Evolutionary conservation across 1,140 invertebrate species (phyloP), one percentile per base, ranked within the genome.

Genomic region (Zaprionus ghesquierei): DNA sequence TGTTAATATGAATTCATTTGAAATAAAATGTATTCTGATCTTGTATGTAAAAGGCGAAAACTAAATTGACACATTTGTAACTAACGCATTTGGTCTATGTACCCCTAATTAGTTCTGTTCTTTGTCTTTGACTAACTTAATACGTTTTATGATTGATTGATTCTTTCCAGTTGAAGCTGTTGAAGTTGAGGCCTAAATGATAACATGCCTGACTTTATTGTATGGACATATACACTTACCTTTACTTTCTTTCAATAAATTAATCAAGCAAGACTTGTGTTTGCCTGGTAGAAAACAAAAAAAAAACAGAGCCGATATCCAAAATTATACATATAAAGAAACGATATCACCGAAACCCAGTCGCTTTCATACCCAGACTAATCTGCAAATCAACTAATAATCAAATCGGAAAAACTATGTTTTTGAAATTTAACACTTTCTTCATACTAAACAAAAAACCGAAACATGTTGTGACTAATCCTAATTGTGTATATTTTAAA

Each of bases 101-200:
- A 89, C 79, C 70, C 74, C 70, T 69, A 60, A 89, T 68, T 61
- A 78, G 85, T 80, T 89, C 51, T 53, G 84, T 87, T 82, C 72
- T 58, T 77, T 89, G 84, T 89, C 79, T 72, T 89, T 89, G 66
- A 87, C 85, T 91, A 91, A 91, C 89, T 62, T 75, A 78, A 81
- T 62, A 77, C 73, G 82, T 91, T 91, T 85, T 87, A 91, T 76
- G 69, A 91, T 90, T 91, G 81, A 91, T 90, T 91, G 79, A 91
- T 84, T 91, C 89, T 91, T 91, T 91, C 79, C 89, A 91, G 89
- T 91, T 91, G 90, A 90, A 87, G 89, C 89, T 91, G 89, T 91
- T 91, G 89, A 91, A 87, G 90, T 91, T 91, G 89, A 91, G 86
- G 85, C 89, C 89, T 91, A 91, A 91, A 91, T 89, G 89, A 90